Base-by-base conservation (phyloP, 2,797 vertebrate species). In the Melanotaenia nigrans region DNA sequence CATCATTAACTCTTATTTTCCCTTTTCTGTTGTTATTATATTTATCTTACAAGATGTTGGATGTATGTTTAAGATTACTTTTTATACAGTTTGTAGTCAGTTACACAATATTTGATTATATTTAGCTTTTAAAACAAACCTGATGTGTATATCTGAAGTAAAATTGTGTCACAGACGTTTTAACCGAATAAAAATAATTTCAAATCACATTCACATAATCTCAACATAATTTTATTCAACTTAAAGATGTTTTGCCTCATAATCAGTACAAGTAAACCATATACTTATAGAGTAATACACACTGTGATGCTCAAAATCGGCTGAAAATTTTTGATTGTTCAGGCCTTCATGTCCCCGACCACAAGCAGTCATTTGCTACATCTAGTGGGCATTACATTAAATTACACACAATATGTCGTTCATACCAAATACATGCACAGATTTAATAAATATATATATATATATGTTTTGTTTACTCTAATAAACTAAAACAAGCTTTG, bases 381-480 rank as follows among this genome's bases (percentile, higher is more conserved):
- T 87, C 91, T 93, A 90, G 88, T 92, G 93, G 93, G 4, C 60
- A 75, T 70, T 61, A 79, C 2, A 45, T 61, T 63, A 58, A 77
- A 92, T 87, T 92, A 82, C 91, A 91, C 45, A 42, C 47, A 65
- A n/a, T n/a, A 18, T 33, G 72, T 22, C 18, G 32, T 45, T 32
- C 71, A 65, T 38, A 7, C 24, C 76, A 56, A 49, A 73, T 47
- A 38, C n/a, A 55, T 62, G 55, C 49, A 62, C 36, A 42, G 28
- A 28, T 65, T 42, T 57, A 28, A 65, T 62, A 75, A 62, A 75
- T 30, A 30, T 30, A 30, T 30, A 28, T 28, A 5, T 30, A 30
- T 30, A 30, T 30, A 30, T n/a, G n/a, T 28, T 28, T 30, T 30
- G 11, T 28, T 25, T 24, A 28, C 25, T 55, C 5, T 8, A 53